A percentile compares a stretch with the other conserved stretches of the same genome.
These are phyloP conservation scores for Manis javanica DNA, from an alignment of 2,797 vertebrate species.

Conservation along the genomic window DNA sequence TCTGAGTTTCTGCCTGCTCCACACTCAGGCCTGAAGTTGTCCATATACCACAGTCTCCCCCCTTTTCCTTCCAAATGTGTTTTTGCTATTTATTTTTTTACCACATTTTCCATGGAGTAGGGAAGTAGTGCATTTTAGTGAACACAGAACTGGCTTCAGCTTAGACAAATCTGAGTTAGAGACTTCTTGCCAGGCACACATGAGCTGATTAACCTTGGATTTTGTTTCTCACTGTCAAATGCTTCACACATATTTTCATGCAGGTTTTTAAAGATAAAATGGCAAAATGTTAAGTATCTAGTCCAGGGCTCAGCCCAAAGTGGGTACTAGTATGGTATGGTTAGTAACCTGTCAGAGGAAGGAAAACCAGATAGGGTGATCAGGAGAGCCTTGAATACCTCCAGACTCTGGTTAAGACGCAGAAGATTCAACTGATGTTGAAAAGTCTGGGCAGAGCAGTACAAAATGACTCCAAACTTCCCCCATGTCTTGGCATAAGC, in stretches of 20 bases:
- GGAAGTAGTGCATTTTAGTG: not conserved
- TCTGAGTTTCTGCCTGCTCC: not conserved
- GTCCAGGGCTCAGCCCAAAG: not conserved
- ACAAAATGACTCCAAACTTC: not conserved
- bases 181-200: not conserved
- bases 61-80: not conserved
- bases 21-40: not conserved
- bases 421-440: not conserved
- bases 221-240: not conserved
- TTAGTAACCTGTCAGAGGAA: not conserved
- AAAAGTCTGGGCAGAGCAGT: not conserved
- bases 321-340: not conserved
- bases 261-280: not conserved
- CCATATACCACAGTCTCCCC: not conserved
- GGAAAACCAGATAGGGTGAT: not conserved
- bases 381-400: not conserved
- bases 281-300: not conserved
- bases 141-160: not conserved
- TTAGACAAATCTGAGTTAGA: not conserved
- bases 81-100: constrained; percentile 6
- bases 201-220: not conserved
- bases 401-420: not conserved
- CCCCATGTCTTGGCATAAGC: not conserved
- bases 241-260: not conserved
- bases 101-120: not conserved